These are phyloP conservation scores for Zaprionus lineosus DNA, from an alignment of 2,888 invertebrate genomes.

Conservation along the genomic window DNA sequence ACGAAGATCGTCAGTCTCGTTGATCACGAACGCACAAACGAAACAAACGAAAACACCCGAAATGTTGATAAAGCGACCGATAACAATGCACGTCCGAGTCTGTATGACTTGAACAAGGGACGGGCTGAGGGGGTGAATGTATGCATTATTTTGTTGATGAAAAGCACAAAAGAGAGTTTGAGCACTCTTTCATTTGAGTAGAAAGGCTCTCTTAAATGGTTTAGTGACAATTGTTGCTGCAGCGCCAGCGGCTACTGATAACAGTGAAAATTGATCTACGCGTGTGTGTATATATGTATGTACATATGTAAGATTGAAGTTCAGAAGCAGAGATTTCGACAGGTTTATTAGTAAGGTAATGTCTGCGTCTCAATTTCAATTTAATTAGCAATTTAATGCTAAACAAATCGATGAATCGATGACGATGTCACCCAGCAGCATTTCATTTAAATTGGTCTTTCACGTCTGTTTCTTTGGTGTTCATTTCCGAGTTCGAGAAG, in stretches of 20 bases:
- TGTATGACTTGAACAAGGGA: too few relatives aligned
- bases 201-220: too few relatives aligned
- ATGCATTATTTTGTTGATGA: too few relatives aligned
- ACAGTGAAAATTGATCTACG: background rate
- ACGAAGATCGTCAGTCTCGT: too few relatives aligned
- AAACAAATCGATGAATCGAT: constrained; percentile 29
- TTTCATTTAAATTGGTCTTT: constrained; percentile 27
- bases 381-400: constrained; percentile 63
- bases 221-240: background rate
- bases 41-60: constrained; percentile 48
- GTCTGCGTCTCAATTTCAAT: constrained; percentile 42
- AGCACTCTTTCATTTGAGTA: background rate
- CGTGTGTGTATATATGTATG: background rate
- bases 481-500: constrained; percentile 1
- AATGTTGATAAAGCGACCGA: too few relatives aligned
- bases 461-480: constrained; percentile 31
- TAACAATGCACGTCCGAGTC: too few relatives aligned
- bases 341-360: constrained; percentile 15
- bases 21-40: too few relatives aligned
- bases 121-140: too few relatives aligned
- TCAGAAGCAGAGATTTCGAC: constrained; percentile 18
- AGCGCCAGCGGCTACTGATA: background rate
- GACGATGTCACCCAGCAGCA: constrained; percentile 46
- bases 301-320: constrained; percentile 12
- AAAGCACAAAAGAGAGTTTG: too few relatives aligned